These are phyloP conservation scores for Steinernema scapterisci DNA, from an alignment of 2,888 invertebrate genomes.

Conservation along the genomic window DNA sequence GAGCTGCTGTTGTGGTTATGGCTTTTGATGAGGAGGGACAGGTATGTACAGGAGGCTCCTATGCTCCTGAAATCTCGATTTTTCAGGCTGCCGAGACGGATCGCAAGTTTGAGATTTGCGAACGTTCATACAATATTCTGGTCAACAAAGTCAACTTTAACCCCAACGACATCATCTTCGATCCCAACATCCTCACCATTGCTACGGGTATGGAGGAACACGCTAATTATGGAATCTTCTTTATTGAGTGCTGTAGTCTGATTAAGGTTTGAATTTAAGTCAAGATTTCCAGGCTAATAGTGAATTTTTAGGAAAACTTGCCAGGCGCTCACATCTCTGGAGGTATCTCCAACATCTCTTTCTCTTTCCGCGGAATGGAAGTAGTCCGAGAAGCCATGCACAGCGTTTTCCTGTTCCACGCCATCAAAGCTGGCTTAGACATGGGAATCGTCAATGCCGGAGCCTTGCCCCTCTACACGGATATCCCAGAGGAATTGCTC, in stretches of 20 bases:
- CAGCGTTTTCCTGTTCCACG: constrained; percentile 73
- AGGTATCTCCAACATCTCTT: constrained; percentile 74
- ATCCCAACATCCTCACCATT: constrained; percentile 74
- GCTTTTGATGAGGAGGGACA: constrained; percentile 74
- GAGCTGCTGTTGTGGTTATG: constrained; percentile 74
- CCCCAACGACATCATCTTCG: constrained; percentile 73
- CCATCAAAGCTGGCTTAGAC: constrained; percentile 73
- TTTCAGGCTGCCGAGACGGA: constrained; percentile 71
- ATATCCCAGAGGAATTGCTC: constrained; percentile 71
- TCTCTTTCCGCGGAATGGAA: constrained; percentile 74
- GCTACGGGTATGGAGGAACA: constrained; percentile 75
- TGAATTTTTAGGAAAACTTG: constrained; percentile 63
- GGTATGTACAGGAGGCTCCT: too few species aligned
- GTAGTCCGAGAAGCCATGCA: constrained; percentile 73
- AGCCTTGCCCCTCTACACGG: constrained; percentile 72
- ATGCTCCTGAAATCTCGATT: too few species aligned
- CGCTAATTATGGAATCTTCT: constrained; percentile 72
- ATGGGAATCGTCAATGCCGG: constrained; percentile 75
- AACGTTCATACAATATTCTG: constrained; percentile 72
- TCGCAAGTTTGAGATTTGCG: constrained; percentile 73
- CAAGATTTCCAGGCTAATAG: too few species aligned
- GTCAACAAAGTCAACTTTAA: constrained; percentile 72
- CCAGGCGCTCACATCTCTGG: constrained; percentile 73
- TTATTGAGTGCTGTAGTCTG: constrained; percentile 71
- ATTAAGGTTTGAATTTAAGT: constrained; percentile 71